phyloP scores from a whole-genome alignment of 2,888 invertebrate genomes.

The Aphidoletes aphidimyza region DNA sequence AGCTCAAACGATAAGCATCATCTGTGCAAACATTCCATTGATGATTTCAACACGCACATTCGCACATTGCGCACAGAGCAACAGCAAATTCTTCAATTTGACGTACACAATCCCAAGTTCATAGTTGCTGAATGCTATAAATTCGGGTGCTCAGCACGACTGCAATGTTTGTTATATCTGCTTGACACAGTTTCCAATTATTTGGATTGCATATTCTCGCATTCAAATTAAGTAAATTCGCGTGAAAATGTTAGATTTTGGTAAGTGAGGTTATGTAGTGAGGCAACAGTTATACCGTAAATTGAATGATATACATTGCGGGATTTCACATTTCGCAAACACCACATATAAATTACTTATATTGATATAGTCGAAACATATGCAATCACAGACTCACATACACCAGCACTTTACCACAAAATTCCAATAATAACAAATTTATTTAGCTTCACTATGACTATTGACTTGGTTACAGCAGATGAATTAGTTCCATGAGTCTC shows the following conservation, averaged over 20 bases:
- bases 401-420: too few species aligned
- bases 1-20: background rate
- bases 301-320: background rate
- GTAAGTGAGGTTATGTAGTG: background rate
- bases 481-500: too few species aligned
- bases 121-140: too few species aligned
- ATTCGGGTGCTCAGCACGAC: background rate
- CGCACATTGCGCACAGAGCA: background rate
- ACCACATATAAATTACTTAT: background rate
- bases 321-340: background rate
- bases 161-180: slow-evolving; percentile 17
- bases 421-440: too few species aligned
- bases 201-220: background rate
- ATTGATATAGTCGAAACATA: background rate
- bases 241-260: background rate
- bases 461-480: too few species aligned
- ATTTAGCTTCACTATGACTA: too few species aligned
- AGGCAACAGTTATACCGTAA: background rate
- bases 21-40: background rate
- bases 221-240: background rate
- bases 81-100: too few species aligned
- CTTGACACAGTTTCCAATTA: slow-evolving; percentile 19
- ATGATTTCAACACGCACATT: background rate
- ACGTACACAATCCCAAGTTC: too few species aligned
- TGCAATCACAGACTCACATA: background rate